Conservation (phyloP, 2,888 invertebrate species). For the Callimorpha dominula region DNA sequence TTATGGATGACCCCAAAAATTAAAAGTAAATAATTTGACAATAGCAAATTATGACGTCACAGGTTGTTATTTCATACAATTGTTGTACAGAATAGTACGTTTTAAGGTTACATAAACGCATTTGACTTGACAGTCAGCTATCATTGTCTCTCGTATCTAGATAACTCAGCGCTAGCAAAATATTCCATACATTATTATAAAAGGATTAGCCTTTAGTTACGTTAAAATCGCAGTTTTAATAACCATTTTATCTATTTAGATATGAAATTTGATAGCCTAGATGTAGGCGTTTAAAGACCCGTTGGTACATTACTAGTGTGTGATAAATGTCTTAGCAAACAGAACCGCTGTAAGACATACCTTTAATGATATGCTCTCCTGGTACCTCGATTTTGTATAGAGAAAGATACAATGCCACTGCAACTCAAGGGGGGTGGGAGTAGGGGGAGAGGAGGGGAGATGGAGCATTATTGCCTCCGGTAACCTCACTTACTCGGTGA, state of each 20-base stretch:
- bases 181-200: constrained; percentile 4
- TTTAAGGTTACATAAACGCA: too few relatives aligned
- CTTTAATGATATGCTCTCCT: not conserved
- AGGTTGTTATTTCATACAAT: too few relatives aligned
- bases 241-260: constrained; percentile 6
- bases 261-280: constrained; percentile 10
- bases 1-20: too few relatives aligned
- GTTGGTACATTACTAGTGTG: not conserved
- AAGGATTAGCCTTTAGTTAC: not conserved
- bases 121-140: too few relatives aligned
- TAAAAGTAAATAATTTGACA: too few relatives aligned
- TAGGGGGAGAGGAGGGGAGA: too few relatives aligned
- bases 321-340: not conserved
- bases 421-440: too few relatives aligned
- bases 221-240: constrained; percentile 3
- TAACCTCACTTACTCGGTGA: too few relatives aligned
- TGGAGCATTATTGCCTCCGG: too few relatives aligned
- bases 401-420: too few relatives aligned
- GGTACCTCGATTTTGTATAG: not conserved
- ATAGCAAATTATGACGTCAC: too few relatives aligned
- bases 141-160: not conserved
- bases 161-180: constrained; percentile 1
- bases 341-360: not conserved
- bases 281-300: not conserved
- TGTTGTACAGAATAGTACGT: too few relatives aligned